These are phyloP conservation scores for Cepaea nemoralis DNA, from an alignment of 1,140 invertebrate genomes.

Conservation along the genomic window DNA sequence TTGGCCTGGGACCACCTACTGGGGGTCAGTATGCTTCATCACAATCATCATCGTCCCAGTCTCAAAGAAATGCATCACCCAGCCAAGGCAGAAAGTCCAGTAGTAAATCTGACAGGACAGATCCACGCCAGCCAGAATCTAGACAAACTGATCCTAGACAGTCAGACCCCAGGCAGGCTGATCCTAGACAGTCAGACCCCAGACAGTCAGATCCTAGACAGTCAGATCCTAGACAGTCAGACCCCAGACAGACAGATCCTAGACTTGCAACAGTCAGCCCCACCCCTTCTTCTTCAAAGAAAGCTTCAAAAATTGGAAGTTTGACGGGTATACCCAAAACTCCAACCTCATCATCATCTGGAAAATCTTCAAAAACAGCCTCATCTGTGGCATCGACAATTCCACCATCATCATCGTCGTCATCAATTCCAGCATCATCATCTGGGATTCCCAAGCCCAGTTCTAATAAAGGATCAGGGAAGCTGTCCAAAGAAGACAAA, in stretches of 20 bases:
- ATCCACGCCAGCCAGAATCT: not conserved
- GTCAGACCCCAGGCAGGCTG: not conserved
- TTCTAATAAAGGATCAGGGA: slow-evolving; percentile 53
- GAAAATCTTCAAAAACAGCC: slow-evolving; percentile 40
- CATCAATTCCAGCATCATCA: slow-evolving; percentile 53
- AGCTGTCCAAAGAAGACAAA: slow-evolving; percentile 53
- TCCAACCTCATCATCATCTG: slow-evolving; percentile 41
- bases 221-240: not conserved
- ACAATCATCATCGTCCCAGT: not conserved
- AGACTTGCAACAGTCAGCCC: slow-evolving; percentile 43
- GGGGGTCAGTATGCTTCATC: slow-evolving; percentile 15
- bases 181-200: not conserved
- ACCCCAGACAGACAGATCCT: slow-evolving; percentile 25
- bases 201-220: slow-evolving; percentile 14
- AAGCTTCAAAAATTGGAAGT: slow-evolving; percentile 62
- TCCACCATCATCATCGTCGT: slow-evolving; percentile 45
- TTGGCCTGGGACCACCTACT: slow-evolving; percentile 32
- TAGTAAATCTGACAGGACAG: slow-evolving; percentile 8
- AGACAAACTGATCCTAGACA: slow-evolving; percentile 21
- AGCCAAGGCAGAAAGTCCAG: slow-evolving; percentile 27
- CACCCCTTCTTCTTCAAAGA: slow-evolving; percentile 48
- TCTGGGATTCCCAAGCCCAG: slow-evolving; percentile 54
- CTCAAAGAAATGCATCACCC: slow-evolving; percentile 19
- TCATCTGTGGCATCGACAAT: slow-evolving; percentile 44
- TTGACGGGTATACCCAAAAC: slow-evolving; percentile 60